Evolutionary conservation across 92 coral and sea anemone genomes (phyloP), one percentile per base, ranked within the genome.

Genomic region (Zoanthus sansibaricus): DNA sequence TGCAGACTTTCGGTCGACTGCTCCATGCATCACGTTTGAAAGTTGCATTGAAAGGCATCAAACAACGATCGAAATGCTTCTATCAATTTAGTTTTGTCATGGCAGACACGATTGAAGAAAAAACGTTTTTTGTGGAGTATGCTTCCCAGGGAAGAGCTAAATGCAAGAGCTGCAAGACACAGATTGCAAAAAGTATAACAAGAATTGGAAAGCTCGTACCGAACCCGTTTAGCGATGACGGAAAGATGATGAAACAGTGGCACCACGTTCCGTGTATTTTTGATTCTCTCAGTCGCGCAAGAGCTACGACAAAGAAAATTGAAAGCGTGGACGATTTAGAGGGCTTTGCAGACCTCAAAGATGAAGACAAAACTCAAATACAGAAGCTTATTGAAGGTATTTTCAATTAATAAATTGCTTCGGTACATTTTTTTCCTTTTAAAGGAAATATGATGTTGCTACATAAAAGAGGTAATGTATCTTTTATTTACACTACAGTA

Each of bases 191-290:
- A 88, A 97, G 91, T 61, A 72, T 90, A 46, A 90, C 95, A n/a
- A 91, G 98, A 77, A 94, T 96, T 16, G 98, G 98, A 46, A 94
- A 91, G 66, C 80, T 96, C 78, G 98, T 94, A 9, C 73, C 95
- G 7, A 96, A 96, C 87, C 98, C 97, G 31, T 96, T 96, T 89
- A 88, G 98, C 37, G 98, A 96, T 4, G 98, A 96, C 67, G 98
- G 98, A 31, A 97, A 97, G 45, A 91, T 88, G 79, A 97, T 95
- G 99, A 97, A 97, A 72, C 98, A 97, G 20, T 97, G 99, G 99
- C 93, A 97, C 71, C 99, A 97, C 61, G 93, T 92, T 6, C 87
- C 87, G 31, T 97, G 99, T 62, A 95, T 97, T 18, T 97, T 97
- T 80, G 98, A 95, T 32, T 46, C 95, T 11, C 78, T 97, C 48